phyloP scores from a whole-genome alignment of 2,797 vertebrate genomes.

The Darevskia mixta region DNA sequence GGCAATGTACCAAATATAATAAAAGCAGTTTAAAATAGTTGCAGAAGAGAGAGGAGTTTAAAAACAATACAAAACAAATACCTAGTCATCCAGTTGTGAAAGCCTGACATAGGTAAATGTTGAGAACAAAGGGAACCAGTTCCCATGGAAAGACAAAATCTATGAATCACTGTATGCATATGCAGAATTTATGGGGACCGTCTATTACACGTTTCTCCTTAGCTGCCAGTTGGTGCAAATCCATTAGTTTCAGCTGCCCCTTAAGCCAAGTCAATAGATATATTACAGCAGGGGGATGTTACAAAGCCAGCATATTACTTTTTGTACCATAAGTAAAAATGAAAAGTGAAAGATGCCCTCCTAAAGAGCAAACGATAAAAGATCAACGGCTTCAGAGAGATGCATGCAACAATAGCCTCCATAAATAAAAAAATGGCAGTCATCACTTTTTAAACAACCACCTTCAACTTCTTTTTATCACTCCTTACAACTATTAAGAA shows the following conservation, averaged over 20 bases:
- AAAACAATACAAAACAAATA: too few relatives aligned
- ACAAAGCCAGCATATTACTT: constrained; percentile 4
- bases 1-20: too few relatives aligned
- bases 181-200: background rate
- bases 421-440: background rate
- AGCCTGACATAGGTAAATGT: background rate
- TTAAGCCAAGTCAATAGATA: constrained; percentile 26
- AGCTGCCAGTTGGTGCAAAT: background rate
- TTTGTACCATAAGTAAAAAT: too few relatives aligned
- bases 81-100: too few relatives aligned
- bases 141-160: background rate
- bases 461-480: background rate
- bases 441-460: background rate
- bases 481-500: background rate
- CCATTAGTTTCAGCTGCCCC: constrained; percentile 20
- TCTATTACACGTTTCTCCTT: background rate
- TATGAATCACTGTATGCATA: background rate
- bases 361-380: background rate
- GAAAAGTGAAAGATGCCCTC: background rate
- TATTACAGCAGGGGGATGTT: background rate
- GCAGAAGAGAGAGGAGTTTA: too few relatives aligned
- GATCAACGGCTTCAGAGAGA: background rate
- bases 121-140: background rate
- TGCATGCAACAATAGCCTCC: background rate
- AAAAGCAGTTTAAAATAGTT: too few relatives aligned